These are phyloP conservation scores for Labeo catla DNA, from an alignment of 2,113 vertebrate genomes.

Conservation along the genomic window DNA sequence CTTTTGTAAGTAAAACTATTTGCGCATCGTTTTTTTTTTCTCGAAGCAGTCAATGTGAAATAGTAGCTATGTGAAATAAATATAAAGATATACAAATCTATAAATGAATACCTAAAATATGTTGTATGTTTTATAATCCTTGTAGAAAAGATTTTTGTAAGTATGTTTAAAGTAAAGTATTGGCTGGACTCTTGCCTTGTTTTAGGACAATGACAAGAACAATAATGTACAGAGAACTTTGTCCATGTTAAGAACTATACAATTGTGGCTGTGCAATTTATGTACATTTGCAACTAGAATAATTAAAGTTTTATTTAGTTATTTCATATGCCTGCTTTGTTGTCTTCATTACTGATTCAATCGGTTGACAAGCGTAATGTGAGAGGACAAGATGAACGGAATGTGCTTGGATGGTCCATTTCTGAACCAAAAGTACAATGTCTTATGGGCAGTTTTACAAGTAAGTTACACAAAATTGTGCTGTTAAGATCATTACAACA, in stretches of 20 bases:
- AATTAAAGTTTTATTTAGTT: slow-evolving; percentile 99
- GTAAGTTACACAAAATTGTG: not conserved
- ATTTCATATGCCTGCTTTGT: slow-evolving; percentile 81
- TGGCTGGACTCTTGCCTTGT: slow-evolving; percentile 81
- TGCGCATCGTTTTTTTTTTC: not conserved
- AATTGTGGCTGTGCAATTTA: slow-evolving; percentile 97
- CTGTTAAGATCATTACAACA: not conserved
- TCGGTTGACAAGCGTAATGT: not conserved
- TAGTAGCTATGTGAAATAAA: slow-evolving; percentile 66
- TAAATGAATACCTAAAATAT: slow-evolving; percentile 79
- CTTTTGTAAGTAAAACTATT: slow-evolving; percentile 24
- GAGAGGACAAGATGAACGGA: not conserved
- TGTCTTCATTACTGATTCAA: slow-evolving; percentile 35
- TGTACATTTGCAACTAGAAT: slow-evolving; percentile 99
- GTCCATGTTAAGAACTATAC: slow-evolving; percentile 84
- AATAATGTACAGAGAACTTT: slow-evolving; percentile 98
- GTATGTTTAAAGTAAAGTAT: slow-evolving; percentile 92
- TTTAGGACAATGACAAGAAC: slow-evolving; percentile 79
- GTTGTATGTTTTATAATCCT: slow-evolving; percentile 94
- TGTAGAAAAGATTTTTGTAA: slow-evolving; percentile 97
- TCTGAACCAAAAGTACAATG: not conserved
- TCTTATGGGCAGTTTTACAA: not conserved
- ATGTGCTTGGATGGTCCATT: not conserved
- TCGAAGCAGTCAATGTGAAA: slow-evolving; percentile 68
- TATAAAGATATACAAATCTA: slow-evolving; percentile 79